phyloP scores from a whole-genome alignment of 1,140 invertebrate species.

The Macrosteles quadrilineatus region DNA sequence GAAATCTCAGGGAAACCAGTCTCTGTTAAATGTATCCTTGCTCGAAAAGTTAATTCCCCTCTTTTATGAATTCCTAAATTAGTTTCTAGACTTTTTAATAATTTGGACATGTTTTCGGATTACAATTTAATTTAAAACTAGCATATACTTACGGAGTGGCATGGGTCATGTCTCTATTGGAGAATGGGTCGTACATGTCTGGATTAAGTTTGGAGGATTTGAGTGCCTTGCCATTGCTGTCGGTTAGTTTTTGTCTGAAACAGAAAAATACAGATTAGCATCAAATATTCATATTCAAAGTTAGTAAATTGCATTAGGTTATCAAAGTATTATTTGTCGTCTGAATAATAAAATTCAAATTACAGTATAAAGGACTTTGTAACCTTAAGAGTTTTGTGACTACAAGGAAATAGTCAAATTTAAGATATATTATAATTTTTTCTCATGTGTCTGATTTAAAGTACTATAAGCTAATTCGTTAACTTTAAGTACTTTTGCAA shows the following conservation, averaged over 20 bases:
- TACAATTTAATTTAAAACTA: no score
- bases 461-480: no score
- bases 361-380: background rate
- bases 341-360: background rate
- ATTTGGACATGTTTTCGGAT: no score
- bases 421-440: background rate
- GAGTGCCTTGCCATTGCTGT: slow-evolving; percentile 15
- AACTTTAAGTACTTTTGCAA: no score
- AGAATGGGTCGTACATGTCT: slow-evolving; percentile 34
- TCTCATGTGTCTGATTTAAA: no score
- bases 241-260: slow-evolving; percentile 36
- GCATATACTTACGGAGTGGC: slow-evolving; percentile 36
- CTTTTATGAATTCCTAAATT: no score
- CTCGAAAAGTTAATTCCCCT: no score
- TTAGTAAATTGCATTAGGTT: no score
- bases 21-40: no score
- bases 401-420: background rate
- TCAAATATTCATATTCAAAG: background rate
- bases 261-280: slow-evolving; percentile 17
- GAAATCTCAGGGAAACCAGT: no score
- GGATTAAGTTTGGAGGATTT: slow-evolving; percentile 17
- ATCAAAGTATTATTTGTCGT: background rate
- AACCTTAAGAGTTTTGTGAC: background rate
- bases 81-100: no score
- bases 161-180: slow-evolving; percentile 36